Percentiles rank a stretch among this genome's conserved stretches.
phyloP scores from a whole-genome alignment of 1,140 invertebrate genomes.

The Diuraphis noxia region DNA sequence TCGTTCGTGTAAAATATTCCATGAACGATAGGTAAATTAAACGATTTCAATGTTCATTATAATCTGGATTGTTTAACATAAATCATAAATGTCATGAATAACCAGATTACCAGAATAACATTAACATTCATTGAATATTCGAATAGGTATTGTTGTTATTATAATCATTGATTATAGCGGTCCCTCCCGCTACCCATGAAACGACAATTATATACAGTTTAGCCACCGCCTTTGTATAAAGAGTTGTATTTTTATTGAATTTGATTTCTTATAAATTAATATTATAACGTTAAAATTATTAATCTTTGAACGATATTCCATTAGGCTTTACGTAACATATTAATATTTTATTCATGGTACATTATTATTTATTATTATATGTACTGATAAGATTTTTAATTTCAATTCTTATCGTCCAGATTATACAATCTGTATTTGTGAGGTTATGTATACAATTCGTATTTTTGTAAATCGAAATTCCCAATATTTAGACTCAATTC shows the following conservation, averaged over 20 bases:
- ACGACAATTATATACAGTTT: not conserved
- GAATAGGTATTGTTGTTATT: not conserved
- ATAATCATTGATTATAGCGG: not conserved
- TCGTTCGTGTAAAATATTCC: not conserved
- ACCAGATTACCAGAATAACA: no score
- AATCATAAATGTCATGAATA: no score
- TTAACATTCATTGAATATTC: not conserved
- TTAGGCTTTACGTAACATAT: not conserved
- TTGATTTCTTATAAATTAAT: not conserved
- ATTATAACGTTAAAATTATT: no score
- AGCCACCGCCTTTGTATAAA: not conserved
- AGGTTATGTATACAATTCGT: conserved; percentile 28
- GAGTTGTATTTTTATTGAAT: not conserved
- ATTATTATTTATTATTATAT: not conserved
- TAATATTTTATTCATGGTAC: not conserved
- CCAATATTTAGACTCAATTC: not conserved
- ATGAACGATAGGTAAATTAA: not conserved
- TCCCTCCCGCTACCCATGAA: not conserved
- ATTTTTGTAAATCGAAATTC: not conserved
- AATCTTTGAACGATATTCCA: no score
- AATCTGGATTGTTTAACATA: no score
- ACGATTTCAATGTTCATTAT: not conserved
- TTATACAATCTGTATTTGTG: not conserved
- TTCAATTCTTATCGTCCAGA: not conserved
- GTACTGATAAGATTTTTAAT: not conserved